These are phyloP conservation scores for Heloderma charlesbogerti DNA, from an alignment of 2,113 vertebrate genomes.

Conservation along the genomic window DNA sequence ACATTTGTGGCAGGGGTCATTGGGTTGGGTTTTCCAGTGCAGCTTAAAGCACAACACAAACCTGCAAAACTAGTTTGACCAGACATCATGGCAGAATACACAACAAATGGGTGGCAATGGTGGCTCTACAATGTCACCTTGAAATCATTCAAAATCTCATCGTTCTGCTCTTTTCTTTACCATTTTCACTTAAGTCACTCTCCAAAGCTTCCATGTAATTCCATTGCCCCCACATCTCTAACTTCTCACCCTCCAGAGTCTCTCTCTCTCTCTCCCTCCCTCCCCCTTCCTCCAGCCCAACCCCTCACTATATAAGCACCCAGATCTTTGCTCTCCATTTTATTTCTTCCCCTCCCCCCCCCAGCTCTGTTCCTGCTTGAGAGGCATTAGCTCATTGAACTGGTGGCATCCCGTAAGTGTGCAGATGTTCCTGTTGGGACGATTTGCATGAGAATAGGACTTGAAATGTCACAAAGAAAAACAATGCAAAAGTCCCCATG, in stretches of 20 bases:
- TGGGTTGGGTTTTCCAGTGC: background rate
- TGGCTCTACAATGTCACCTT: background rate
- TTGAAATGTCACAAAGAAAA: slow-evolving; percentile 29
- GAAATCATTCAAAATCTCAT: background rate
- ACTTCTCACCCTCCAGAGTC: too few relatives aligned
- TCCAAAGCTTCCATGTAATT: background rate
- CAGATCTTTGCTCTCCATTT: background rate
- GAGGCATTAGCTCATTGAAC: background rate
- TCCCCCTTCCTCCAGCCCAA: background rate
- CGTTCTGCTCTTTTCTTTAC: background rate
- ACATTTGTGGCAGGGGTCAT: background rate
- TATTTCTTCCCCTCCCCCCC: slow-evolving; percentile 5
- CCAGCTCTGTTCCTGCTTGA: background rate
- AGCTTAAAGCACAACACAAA: background rate
- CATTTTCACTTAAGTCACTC: background rate
- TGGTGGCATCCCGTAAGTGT: slow-evolving; percentile 19
- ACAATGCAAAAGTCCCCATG: background rate
- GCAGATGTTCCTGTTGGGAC: slow-evolving; percentile 42
- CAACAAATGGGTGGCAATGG: background rate
- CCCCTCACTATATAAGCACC: background rate
- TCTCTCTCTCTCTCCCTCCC: background rate
- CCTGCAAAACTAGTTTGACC: background rate
- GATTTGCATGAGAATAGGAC: slow-evolving; percentile 36
- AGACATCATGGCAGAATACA: background rate
- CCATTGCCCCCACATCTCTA: background rate